Conservation (phyloP, 2,113 vertebrate species). For the Xenopus laevis region DNA sequence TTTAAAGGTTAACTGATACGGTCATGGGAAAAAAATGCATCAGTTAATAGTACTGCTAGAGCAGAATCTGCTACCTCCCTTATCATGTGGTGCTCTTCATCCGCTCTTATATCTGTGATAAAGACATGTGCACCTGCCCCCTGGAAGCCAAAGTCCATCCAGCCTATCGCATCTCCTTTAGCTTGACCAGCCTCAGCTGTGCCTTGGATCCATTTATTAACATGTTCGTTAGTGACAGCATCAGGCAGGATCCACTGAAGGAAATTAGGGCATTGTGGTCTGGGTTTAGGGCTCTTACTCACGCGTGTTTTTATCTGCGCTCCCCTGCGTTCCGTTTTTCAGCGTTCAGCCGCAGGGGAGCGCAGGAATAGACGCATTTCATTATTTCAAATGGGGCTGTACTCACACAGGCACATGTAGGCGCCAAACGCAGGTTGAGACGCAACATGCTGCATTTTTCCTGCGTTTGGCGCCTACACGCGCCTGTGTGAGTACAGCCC, state of each 20-base stretch:
- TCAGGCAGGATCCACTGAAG: slow-evolving; percentile 31
- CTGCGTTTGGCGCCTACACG: too few relatives aligned
- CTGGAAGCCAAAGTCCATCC: slow-evolving; percentile 19
- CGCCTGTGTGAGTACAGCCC: too few relatives aligned
- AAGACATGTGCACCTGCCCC: slow-evolving; percentile 6
- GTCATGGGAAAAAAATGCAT: too few relatives aligned
- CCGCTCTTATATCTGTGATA: slow-evolving; percentile 12
- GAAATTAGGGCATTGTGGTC: slow-evolving; percentile 20
- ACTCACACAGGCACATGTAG: too few relatives aligned
- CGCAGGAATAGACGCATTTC: too few relatives aligned
- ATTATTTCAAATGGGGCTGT: too few relatives aligned
- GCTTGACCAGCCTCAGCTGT: slow-evolving; percentile 42
- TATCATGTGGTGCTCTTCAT: slow-evolving; percentile 46
- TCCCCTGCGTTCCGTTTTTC: too few relatives aligned
- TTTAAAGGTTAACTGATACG: slow-evolving; percentile 35
- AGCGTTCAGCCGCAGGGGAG: too few relatives aligned
- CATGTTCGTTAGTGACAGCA: slow-evolving; percentile 39
- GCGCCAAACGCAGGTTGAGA: too few relatives aligned
- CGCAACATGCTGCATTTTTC: too few relatives aligned
- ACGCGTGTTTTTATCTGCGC: too few relatives aligned
- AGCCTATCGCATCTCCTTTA: slow-evolving; percentile 37
- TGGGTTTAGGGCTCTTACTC: too few relatives aligned
- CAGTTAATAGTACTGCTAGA: not conserved
- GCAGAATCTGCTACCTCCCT: slow-evolving; percentile 42
- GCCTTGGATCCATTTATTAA: slow-evolving; percentile 47